These are phyloP conservation scores for Poecilus cupreus DNA, from an alignment of 2,888 invertebrate genomes.

Conservation along the genomic window DNA sequence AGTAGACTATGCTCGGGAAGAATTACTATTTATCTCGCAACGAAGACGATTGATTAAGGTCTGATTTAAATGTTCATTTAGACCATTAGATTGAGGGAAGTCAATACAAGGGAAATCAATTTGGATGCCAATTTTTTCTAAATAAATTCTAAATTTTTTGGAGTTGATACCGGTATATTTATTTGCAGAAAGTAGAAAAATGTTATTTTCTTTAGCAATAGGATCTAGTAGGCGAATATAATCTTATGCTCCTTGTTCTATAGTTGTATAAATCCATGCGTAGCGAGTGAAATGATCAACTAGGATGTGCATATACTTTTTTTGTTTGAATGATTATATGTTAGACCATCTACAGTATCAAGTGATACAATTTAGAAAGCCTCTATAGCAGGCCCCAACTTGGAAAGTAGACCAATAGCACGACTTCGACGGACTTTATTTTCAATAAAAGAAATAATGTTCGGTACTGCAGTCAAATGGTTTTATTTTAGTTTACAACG, in stretches of 20 bases:
- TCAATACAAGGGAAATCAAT: too few relatives aligned
- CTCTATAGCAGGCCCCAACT: conserved; percentile 64
- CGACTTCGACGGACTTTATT: neutral
- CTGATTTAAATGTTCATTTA: too few relatives aligned
- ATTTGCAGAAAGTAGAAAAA: conserved; percentile 54
- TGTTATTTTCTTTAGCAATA: neutral
- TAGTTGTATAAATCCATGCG: neutral
- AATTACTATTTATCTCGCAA: too few relatives aligned
- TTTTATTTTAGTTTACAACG: too few relatives aligned
- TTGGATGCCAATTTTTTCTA: too few relatives aligned
- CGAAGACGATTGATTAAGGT: too few relatives aligned
- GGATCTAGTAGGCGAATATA: conserved; percentile 63
- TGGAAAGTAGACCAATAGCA: conserved; percentile 62
- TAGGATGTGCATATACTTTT: conserved; percentile 60
- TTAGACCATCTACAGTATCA: conserved; percentile 65
- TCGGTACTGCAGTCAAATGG: too few relatives aligned
- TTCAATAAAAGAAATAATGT: too few relatives aligned
- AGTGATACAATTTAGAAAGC: conserved; percentile 65
- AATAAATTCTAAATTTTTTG: conserved; percentile 44
- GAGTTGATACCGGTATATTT: conserved; percentile 66
- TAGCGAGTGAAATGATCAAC: conserved; percentile 60
- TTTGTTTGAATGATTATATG: conserved; percentile 60
- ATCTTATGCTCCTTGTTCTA: conserved; percentile 47
- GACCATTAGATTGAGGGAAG: too few relatives aligned
- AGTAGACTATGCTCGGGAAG: too few relatives aligned